phyloP scores from a whole-genome alignment of 2,888 invertebrate genomes.

The Drosophila lutescens region DNA sequence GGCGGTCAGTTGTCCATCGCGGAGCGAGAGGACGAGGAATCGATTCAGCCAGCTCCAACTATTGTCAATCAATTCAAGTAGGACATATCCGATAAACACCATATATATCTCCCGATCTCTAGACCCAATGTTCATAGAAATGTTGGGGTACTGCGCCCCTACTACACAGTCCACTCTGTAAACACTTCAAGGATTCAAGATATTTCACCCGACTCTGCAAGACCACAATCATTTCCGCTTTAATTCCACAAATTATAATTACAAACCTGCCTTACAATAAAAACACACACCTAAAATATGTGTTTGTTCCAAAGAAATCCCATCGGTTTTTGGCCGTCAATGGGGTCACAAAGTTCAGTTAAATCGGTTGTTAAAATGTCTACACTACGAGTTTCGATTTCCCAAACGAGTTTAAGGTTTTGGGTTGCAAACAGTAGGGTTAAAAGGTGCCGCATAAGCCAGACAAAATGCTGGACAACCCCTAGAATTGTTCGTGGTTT shows the following conservation, averaged over 20 bases:
- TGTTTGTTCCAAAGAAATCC: constrained; percentile 37
- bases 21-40: neutral
- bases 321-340: constrained; percentile 30
- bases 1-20: neutral
- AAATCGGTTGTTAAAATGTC: constrained; percentile 77
- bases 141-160: too few species aligned
- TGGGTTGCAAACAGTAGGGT: constrained; percentile 47
- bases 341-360: constrained; percentile 72
- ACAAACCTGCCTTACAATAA: constrained; percentile 8
- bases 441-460: constrained; percentile 60
- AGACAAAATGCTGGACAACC: constrained; percentile 38
- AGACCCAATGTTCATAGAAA: neutral
- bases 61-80: neutral
- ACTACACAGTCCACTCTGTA: neutral
- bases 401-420: constrained; percentile 41
- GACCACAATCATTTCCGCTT: constrained; percentile 1
- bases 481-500: constrained; percentile 3
- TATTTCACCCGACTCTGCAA: neutral
- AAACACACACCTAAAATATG: neutral
- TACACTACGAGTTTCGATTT: constrained; percentile 41
- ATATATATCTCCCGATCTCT: neutral
- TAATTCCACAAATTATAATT: neutral
- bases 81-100: neutral
- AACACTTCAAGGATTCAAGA: constrained; percentile 6
- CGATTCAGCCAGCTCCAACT: neutral